phyloP scores from a whole-genome alignment of 2,113 vertebrate genomes.

The Cyprinodon variegatus region DNA sequence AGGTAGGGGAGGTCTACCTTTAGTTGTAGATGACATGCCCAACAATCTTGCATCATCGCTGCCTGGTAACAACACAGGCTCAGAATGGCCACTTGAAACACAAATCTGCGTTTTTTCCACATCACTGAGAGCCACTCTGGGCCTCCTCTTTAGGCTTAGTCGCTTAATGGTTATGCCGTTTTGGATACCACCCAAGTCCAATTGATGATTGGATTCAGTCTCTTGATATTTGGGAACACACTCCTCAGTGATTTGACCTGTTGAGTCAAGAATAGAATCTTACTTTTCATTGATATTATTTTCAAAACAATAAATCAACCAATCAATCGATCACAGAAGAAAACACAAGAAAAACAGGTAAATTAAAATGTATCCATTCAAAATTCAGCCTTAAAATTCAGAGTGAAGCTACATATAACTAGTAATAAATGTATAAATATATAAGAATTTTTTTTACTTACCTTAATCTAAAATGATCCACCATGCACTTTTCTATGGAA shows the following conservation, averaged over 20 bases:
- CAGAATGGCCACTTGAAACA: constrained; percentile 75
- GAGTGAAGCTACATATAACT: not conserved
- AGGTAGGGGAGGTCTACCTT: constrained; percentile 79
- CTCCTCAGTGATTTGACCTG: constrained; percentile 80
- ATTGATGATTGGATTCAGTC: constrained; percentile 84
- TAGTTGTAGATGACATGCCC: constrained; percentile 70
- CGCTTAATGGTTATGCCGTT: constrained; percentile 89
- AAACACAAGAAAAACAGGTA: not conserved
- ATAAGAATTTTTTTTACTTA: constrained; percentile 35
- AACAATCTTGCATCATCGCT: constrained; percentile 85
- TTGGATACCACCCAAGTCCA: constrained; percentile 87
- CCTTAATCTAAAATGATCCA: constrained; percentile 36
- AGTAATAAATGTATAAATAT: not conserved
- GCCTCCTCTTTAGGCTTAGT: constrained; percentile 86
- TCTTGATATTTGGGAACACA: constrained; percentile 83
- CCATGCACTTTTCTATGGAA: constrained; percentile 11
- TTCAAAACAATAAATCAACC: not conserved
- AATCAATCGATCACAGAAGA: not conserved
- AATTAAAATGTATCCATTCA: not conserved
- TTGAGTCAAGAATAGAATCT: constrained; percentile 37
- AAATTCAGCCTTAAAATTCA: not conserved
- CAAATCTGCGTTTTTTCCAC: constrained; percentile 66
- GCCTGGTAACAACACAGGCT: constrained; percentile 85
- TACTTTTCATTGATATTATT: not conserved
- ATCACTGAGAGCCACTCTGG: constrained; percentile 73